These are phyloP conservation scores for Orthonyx spaldingii DNA, from an alignment of 2,113 vertebrate genomes.

Conservation along the genomic window DNA sequence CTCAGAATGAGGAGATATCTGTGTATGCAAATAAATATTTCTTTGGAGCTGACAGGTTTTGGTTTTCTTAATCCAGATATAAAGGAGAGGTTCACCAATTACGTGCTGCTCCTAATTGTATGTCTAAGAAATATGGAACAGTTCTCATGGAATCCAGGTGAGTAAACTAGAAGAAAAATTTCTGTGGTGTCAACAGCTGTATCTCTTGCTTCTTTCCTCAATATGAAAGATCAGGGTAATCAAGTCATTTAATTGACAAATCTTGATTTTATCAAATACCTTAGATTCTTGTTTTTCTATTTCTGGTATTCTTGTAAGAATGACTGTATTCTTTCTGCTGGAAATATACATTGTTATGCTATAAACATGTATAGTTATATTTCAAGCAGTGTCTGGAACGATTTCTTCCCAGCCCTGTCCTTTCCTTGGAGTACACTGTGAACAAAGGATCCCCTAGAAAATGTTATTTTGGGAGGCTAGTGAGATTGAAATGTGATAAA, in stretches of 20 bases:
- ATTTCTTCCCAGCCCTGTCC: background rate
- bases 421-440: background rate
- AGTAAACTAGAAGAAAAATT: background rate
- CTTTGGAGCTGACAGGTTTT: background rate
- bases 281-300: background rate
- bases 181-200: background rate
- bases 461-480: background rate
- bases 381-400: background rate
- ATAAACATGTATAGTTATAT: background rate
- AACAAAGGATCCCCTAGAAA: background rate
- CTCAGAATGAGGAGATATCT: background rate
- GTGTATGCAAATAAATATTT: background rate
- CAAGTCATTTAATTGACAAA: background rate
- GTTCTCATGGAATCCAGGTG: slow-evolving; percentile 97
- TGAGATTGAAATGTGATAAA: background rate
- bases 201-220: background rate
- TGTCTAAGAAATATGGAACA: slow-evolving; percentile 99
- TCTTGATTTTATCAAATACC: background rate
- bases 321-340: background rate
- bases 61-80: slow-evolving; percentile 82
- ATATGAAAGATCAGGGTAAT: background rate
- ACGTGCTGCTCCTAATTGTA: slow-evolving; percentile 92
- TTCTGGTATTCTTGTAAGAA: background rate
- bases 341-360: background rate
- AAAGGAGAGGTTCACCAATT: slow-evolving; percentile 96